Evolutionary conservation across 2,797 vertebrate species (phyloP).

Genomic region (Molossus molossus): DNA sequence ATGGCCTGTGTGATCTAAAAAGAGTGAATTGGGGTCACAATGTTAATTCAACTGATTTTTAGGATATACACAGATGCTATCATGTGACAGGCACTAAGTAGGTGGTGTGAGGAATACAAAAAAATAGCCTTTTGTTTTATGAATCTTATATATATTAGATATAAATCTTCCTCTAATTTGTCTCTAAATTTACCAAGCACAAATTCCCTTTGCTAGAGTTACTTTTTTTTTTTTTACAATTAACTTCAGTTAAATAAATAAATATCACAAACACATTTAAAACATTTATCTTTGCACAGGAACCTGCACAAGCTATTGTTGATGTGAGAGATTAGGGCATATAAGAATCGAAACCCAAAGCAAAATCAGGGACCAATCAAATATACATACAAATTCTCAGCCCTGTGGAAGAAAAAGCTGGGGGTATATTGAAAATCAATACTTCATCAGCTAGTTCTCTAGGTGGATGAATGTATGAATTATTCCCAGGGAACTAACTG

Average conservation of each 20-base stretch:
- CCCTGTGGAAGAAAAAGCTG: background rate
- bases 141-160: background rate
- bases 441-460: background rate
- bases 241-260: background rate
- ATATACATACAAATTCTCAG: conserved; percentile 19
- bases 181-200: conserved; percentile 36
- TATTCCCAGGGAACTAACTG: background rate
- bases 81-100: background rate
- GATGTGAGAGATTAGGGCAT: background rate
- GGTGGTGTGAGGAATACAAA: background rate
- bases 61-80: background rate
- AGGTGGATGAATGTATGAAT: background rate
- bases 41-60: background rate
- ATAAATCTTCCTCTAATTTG: background rate
- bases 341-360: conserved; percentile 26
- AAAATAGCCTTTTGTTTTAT: background rate
- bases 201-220: background rate
- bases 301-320: conserved; percentile 20
- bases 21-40: background rate
- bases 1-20: background rate
- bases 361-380: background rate
- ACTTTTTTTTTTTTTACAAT: conserved; percentile 27
- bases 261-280: background rate
- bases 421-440: background rate
- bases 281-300: conserved; percentile 24